A percentile compares a stretch with the other conserved stretches of the same genome.
These are phyloP conservation scores for Apis mellifera DNA, from an alignment of 1,140 invertebrate species.

Conservation along the genomic window Amel_HAv3.1 CM009945.2:7553001-7553500, in stretches of 20 bases:
- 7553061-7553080: background rate
- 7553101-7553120: background rate
- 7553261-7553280: conserved; percentile 21
- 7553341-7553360: background rate
- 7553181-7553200: too few relatives aligned
- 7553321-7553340: conserved; percentile 8
- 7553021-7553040: background rate
- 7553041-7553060: background rate
- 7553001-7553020: background rate
- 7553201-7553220: too few relatives aligned
- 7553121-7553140: background rate
- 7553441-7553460: background rate
- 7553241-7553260: background rate
- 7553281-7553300: conserved; percentile 19
- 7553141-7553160: too few relatives aligned
- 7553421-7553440: too few relatives aligned
- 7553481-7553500: background rate
- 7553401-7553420: background rate
- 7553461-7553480: background rate
- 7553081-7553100: too few relatives aligned
- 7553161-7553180: too few relatives aligned
- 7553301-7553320: background rate
- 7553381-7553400: background rate
- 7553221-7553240: background rate
- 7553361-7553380: background rate